Conservation (phyloP, 2,797 vertebrate species). For the Cyclura pinguis region DNA sequence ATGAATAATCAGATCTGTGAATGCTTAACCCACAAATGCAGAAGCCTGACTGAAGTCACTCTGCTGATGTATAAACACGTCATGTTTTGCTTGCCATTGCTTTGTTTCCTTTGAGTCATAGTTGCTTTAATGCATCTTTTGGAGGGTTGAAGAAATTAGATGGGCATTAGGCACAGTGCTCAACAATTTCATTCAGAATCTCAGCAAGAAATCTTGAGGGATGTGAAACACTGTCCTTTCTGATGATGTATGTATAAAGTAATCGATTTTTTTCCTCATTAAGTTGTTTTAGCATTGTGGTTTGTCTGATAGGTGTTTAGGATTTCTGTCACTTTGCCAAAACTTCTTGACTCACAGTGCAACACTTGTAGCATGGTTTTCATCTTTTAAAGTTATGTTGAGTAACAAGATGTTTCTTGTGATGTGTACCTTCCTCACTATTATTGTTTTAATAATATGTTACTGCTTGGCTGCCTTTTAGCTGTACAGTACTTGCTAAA, state of each 20-base stretch:
- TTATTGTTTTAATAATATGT: neutral
- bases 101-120: neutral
- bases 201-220: neutral
- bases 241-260: too few species aligned
- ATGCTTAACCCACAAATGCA: too few species aligned
- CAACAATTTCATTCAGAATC: neutral
- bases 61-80: neutral
- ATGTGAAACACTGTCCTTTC: neutral
- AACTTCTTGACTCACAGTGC: conserved; percentile 3
- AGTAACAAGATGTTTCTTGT: neutral
- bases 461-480: neutral
- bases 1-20: too few species aligned
- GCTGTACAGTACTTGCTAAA: neutral
- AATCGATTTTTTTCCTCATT: too few species aligned
- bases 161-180: neutral
- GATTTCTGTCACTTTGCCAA: neutral
- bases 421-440: neutral
- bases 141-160: neutral
- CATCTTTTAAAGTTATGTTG: neutral
- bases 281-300: neutral
- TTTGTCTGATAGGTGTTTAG: neutral
- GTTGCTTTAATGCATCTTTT: neutral
- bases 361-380: neutral
- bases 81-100: neutral
- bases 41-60: neutral